Evolutionary conservation across 2,113 vertebrate species (phyloP), one percentile per base, ranked within the genome.

Genomic region (Trochalopteron elliotii): DNA sequence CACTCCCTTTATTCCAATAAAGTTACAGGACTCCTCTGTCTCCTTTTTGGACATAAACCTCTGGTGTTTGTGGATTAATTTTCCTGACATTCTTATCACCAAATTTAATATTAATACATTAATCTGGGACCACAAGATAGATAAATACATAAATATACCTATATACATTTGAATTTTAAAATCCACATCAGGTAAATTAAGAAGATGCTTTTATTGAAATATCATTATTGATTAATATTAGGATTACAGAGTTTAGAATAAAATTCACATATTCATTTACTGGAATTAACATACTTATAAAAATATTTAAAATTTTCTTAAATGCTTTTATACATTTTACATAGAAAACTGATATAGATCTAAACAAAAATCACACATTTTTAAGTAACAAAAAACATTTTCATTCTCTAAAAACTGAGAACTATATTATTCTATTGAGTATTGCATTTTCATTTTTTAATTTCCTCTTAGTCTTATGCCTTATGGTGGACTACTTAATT

Each of bases 361-460:
- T 71, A 49, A 65, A 86, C 31, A 76, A 71, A 72, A 83, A 49
- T 35, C 7, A 83, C 42, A 22, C 52, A 90, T 85, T 87, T 95
- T 76, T 79, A 61, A 88, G 72, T 89, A 91, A 85, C 11, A n/a
- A 6, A 83, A 90, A 61, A 52, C 25, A 57, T 77, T 82, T 71
- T 86, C 28, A 67, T 89, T 75, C 57, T 96, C 80, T 93, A 91
- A 69, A 86, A 92, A 33, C 53, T 47, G 44, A 89, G 68, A 78
- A 94, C 12, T 89, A 33, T 87, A 88, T 89, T 87, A 92, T 88
- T 91, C 74, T 72, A 86, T 47, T 87, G 72, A 87, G 70, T 56
- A 81, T 56, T 93, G 78, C 30, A 83, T 77, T 94, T 94, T 74
- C 69, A 78, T 57, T 95, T 80, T 89, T 82, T 50, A 93, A 91